Base-by-base conservation (phyloP, 1,140 invertebrate species). In the Sitobion miscanthi region DNA sequence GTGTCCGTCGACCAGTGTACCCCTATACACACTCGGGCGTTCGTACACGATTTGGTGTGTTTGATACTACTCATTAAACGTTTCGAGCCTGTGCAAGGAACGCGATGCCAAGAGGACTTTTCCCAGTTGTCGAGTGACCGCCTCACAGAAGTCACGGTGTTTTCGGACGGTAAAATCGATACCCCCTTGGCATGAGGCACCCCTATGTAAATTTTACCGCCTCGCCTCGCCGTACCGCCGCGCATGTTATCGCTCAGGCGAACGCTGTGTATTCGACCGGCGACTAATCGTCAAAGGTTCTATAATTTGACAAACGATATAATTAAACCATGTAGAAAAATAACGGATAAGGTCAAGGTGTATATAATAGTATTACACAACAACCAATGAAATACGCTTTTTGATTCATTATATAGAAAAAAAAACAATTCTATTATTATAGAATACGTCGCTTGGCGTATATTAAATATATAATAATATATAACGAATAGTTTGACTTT, bases 101-200 rank as follows among this genome's bases (percentile, higher is more conserved):
- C 35, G 8, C 21, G 2, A 42, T 42, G 21, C 82, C 35, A n/a
- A 77, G 62, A 54, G 52, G 6, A 23, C 3, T 54, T 42, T 42
- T n/a, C 14, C 30, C 4, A n/a, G 62, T 20, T 2, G 62, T 1
- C 62, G 14, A 77, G n/a, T 77, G 62, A 77, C 62, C 62, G 62
- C 30, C 38, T 45, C 83, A 14, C 3, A 85, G 8, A 85, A 85
- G 38, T 85, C 23, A n/a, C 38, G 83, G 23, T 42, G 38, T 87
- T 87, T 87, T 87, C 1, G 85, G 45, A 49, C 45, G 38, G 42
- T 49, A 87, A 87, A 87, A 87, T 87, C 85, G 38, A 87, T 87
- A 87, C 30, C 23, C 30, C 85, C 17, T 45, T 2, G 85, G 45
- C 30, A 87, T 49, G n/a, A 87, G 38, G 49, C 42, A 14, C 14